Conservation (phyloP, 53 echinoderm and acorn worm genomes). For the Paracentrotus lividus region DNA sequence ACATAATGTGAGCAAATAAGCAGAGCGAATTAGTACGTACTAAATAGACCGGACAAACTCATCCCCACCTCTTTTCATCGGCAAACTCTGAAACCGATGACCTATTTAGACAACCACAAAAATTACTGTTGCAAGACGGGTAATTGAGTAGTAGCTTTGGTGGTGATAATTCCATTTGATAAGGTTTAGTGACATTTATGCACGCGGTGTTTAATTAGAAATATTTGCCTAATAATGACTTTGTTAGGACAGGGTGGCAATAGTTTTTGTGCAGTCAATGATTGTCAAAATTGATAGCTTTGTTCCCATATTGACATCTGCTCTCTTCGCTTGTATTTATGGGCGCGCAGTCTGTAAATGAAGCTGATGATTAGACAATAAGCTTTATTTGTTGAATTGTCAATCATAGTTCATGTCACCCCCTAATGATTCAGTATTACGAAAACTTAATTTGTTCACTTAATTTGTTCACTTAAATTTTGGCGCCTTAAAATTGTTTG, state of each 20-base stretch:
- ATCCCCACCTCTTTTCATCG: background rate
- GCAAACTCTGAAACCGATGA: constrained; percentile 16
- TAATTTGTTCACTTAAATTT: background rate
- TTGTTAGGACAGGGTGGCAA: background rate
- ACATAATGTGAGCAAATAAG: constrained; percentile 43
- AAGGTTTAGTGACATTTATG: constrained; percentile 46
- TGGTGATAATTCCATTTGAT: constrained; percentile 1
- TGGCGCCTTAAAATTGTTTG: background rate
- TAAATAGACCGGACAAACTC: constrained; percentile 45
- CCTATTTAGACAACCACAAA: constrained; percentile 42
- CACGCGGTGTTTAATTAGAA: constrained; percentile 11
- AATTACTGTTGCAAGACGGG: constrained; percentile 35
- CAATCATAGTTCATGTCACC: constrained; percentile 38
- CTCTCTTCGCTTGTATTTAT: constrained; percentile 3
- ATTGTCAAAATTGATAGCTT: constrained; percentile 15
- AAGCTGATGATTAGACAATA: constrained; percentile 36
- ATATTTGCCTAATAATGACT: constrained; percentile 46
- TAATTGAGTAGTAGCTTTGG: background rate
- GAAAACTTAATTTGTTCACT: background rate
- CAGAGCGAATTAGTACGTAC: constrained; percentile 13
- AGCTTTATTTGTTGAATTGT: background rate
- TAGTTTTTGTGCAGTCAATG: background rate
- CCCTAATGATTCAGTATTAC: background rate
- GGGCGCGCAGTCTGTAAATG: background rate
- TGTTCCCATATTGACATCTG: constrained; percentile 12